Base-by-base conservation (phyloP, 2,113 vertebrate genomes). In the Rhizomys pruinosus region DNA sequence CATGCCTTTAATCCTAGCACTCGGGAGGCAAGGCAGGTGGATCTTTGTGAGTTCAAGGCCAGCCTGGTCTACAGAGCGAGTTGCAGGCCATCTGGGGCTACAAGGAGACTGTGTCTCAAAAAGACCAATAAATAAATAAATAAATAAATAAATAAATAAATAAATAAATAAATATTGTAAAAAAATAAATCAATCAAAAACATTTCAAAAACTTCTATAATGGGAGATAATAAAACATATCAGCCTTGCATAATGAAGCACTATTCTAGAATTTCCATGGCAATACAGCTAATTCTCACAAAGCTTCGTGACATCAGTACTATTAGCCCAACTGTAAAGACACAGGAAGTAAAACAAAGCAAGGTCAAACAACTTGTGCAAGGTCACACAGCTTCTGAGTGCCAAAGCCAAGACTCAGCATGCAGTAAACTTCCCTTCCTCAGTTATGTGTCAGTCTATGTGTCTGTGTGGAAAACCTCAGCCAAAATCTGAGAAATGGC, bases 161-260 rank as follows among this genome's bases (percentile, higher is more conserved):
- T n/a, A n/a, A n/a, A n/a, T n/a, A n/a, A n/a, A n/a, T n/a, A n/a
- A n/a, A n/a, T n/a, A n/a, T n/a, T n/a, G n/a, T n/a, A n/a, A n/a
- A n/a, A n/a, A n/a, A n/a, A n/a, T n/a, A n/a, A n/a, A n/a, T n/a
- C n/a, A n/a, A n/a, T n/a, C n/a, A n/a, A n/a, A n/a, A n/a, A n/a
- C n/a, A n/a, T n/a, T n/a, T n/a, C n/a, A n/a, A n/a, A n/a, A n/a
- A n/a, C 47, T 52, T 52, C 6, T 52, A 52, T 52, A 52, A 52
- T 80, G 59, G 39, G 29, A 71, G 52, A 86, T 82, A 64, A 87
- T n/a, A 80, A 89, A 73, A 81, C 39, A 76, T 57, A 72, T 47
- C 89, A 86, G 59, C 15, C 71, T 82, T 73, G 52, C n/a, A 57
- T 69, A 74, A 57, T 12, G 12, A 76, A 44, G 10, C n/a, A 57